These are phyloP conservation scores for Zelleria hepariella DNA, from an alignment of 2,888 invertebrate species.

Conservation along the genomic window DNA sequence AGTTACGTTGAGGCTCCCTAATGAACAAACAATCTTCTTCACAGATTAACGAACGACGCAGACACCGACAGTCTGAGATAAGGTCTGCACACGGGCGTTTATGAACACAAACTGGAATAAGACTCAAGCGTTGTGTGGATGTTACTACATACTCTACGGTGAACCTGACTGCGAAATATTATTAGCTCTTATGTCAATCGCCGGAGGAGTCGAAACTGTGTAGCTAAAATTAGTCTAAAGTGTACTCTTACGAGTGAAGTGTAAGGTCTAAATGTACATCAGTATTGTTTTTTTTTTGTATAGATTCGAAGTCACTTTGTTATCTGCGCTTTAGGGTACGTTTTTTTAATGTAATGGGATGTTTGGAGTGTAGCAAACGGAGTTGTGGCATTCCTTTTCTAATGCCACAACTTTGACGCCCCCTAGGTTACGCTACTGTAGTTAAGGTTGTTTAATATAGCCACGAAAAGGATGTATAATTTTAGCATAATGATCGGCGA, in stretches of 20 bases:
- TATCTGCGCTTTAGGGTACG: neutral
- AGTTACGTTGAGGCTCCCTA: too few species aligned
- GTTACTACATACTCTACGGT: neutral
- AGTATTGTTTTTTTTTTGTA: neutral
- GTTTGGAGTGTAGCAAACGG: too few species aligned
- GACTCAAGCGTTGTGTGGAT: neutral
- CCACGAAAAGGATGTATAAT: too few species aligned
- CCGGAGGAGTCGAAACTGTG: neutral
- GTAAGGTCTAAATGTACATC: neutral
- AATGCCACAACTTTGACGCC: too few species aligned
- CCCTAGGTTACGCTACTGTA: too few species aligned
- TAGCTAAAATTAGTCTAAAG: neutral
- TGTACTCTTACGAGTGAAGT: neutral
- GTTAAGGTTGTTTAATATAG: too few species aligned
- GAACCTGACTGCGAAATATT: neutral
- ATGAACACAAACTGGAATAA: neutral
- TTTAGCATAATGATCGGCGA: too few species aligned
- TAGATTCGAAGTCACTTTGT: neutral
- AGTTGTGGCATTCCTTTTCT: too few species aligned
- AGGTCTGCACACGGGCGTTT: neutral
- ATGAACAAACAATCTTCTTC: too few species aligned
- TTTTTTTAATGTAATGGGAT: too few species aligned
- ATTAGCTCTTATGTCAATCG: neutral
- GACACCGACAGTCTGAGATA: neutral
- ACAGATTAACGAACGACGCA: neutral